phyloP scores from a whole-genome alignment of 2,797 vertebrate genomes.

The Odontamblyopus lacepedii region DNA sequence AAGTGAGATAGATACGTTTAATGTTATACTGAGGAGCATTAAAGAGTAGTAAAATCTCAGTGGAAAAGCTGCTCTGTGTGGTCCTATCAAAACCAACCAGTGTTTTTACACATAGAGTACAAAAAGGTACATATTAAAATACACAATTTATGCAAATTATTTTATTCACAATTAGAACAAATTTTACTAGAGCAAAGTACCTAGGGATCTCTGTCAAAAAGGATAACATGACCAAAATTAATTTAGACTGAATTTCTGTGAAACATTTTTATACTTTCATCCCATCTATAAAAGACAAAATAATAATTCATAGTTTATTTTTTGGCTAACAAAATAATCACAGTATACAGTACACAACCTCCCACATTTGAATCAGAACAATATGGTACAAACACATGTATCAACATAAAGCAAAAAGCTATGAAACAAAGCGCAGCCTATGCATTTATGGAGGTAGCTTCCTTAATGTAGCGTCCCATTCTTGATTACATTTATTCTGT shows the following conservation, averaged over 20 bases:
- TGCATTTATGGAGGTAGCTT: constrained; percentile 97
- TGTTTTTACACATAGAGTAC: not conserved
- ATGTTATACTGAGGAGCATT: no score
- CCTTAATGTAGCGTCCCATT: constrained; percentile 91
- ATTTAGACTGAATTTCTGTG: constrained; percentile 47
- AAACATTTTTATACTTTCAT: constrained; percentile 49
- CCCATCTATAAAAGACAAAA: constrained; percentile 59
- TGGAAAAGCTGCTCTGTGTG: not conserved
- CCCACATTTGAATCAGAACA: constrained; percentile 85
- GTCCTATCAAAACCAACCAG: not conserved
- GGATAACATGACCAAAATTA: constrained; percentile 41
- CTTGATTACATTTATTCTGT: constrained; percentile 71
- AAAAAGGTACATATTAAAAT: not conserved
- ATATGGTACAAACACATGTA: constrained; percentile 86
- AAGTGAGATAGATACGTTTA: no score
- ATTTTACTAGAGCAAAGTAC: constrained; percentile 41
- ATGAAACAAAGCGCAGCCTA: constrained; percentile 84
- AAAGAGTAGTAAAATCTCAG: no score
- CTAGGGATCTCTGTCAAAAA: constrained; percentile 35
- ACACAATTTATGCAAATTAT: constrained; percentile 23
- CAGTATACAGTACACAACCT: constrained; percentile 90
- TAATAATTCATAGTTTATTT: constrained; percentile 68
- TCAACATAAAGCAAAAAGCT: constrained; percentile 80
- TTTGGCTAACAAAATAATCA: constrained; percentile 87
- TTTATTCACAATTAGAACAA: constrained; percentile 63